Conservation (phyloP, 2,797 vertebrate species). For the Ctenopoma multispine region DNA sequence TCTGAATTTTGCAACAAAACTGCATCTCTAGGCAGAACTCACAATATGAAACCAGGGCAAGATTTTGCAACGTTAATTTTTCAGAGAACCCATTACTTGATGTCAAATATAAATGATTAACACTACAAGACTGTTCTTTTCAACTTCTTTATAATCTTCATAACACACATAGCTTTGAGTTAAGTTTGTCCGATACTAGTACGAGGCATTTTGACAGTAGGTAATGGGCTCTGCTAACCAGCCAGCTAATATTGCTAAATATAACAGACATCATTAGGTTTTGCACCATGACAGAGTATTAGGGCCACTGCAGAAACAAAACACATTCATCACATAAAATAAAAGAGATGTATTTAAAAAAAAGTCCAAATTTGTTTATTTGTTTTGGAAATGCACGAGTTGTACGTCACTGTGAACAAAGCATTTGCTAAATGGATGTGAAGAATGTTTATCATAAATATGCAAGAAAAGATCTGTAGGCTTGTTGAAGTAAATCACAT, state of each 20-base stretch:
- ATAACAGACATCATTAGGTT: neutral
- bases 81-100: neutral
- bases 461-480: too few species aligned
- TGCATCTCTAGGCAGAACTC: neutral
- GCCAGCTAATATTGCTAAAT: neutral
- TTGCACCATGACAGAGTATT: neutral
- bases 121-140: constrained; percentile 26
- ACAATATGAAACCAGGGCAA: neutral
- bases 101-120: neutral
- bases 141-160: neutral
- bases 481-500: too few species aligned
- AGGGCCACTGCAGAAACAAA: neutral
- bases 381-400: too few species aligned
- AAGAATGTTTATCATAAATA: neutral
- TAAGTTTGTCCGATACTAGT: neutral
- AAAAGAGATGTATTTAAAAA: neutral
- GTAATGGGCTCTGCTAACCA: neutral
- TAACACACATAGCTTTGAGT: neutral
- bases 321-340: neutral
- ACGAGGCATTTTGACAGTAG: neutral
- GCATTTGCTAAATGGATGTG: neutral
- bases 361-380: too few species aligned
- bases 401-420: neutral
- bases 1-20: constrained; percentile 15
- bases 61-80: neutral